A percentile compares a stretch with the other conserved stretches of the same genome.
These are phyloP conservation scores for Neodontobutis hainanensis DNA, from an alignment of 2,113 vertebrate species.

Conservation along the genomic window DNA sequence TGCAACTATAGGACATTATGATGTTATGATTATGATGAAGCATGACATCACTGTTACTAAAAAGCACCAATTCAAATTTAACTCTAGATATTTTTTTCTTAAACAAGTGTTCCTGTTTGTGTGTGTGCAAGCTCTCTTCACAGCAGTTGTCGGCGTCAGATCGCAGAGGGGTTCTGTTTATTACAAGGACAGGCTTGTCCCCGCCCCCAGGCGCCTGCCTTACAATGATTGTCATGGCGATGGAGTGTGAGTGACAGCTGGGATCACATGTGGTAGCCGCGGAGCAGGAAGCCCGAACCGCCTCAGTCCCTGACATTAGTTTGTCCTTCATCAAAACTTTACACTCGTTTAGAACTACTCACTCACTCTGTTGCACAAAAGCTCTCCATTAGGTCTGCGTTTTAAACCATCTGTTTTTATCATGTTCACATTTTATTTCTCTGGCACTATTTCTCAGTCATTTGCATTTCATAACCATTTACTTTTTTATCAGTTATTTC, in stretches of 20 bases:
- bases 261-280: constrained; percentile 79
- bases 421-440: constrained; percentile 37
- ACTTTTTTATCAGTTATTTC: constrained; percentile 21
- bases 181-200: constrained; percentile 82
- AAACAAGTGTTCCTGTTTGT: constrained; percentile 9
- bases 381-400: constrained; percentile 52
- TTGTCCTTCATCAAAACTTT: constrained; percentile 85
- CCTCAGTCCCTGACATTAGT: constrained; percentile 84
- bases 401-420: constrained; percentile 57
- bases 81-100: not conserved
- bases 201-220: constrained; percentile 73
- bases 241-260: constrained; percentile 84
- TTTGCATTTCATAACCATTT: constrained; percentile 46
- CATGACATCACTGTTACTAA: constrained; percentile 35
- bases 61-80: constrained; percentile 32
- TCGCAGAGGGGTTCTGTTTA: constrained; percentile 74
- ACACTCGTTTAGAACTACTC: constrained; percentile 68
- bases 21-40: constrained; percentile 6
- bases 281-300: constrained; percentile 77
- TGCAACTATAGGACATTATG: too few species aligned
- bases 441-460: constrained; percentile 40
- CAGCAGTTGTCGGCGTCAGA: constrained; percentile 73
- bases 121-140: constrained; percentile 51
- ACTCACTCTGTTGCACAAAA: constrained; percentile 46
- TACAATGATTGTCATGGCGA: constrained; percentile 82